These are phyloP conservation scores for Druceiella hillmani DNA, from an alignment of 2,888 invertebrate genomes.

Conservation along the genomic window DNA sequence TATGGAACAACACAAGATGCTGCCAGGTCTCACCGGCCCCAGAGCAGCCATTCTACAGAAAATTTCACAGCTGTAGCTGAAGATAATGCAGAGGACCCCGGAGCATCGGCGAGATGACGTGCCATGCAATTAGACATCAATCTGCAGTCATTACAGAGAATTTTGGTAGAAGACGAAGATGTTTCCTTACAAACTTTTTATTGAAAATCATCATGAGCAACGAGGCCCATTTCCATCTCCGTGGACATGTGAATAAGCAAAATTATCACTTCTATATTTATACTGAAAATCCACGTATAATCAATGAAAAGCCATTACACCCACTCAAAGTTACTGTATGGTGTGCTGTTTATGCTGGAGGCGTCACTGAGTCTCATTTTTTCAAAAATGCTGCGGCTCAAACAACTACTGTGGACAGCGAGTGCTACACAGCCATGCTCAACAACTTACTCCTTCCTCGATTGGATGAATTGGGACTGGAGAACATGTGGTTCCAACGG, in stretches of 20 bases:
- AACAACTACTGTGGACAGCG: too few relatives aligned
- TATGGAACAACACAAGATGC: conserved; percentile 10
- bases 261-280: conserved; percentile 15
- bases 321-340: conserved; percentile 12
- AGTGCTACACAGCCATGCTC: too few relatives aligned
- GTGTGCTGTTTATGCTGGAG: conserved; percentile 7
- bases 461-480: too few relatives aligned
- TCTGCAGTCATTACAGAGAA: neutral
- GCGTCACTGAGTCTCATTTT: conserved; percentile 6
- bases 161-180: conserved; percentile 2
- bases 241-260: conserved; percentile 7
- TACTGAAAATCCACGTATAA: conserved; percentile 16
- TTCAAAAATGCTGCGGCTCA: too few relatives aligned
- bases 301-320: conserved; percentile 17
- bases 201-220: neutral
- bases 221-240: conserved; percentile 1
- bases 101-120: conserved; percentile 13
- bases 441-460: too few relatives aligned
- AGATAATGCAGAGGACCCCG: conserved; percentile 8
- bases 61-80: conserved; percentile 13
- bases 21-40: conserved; percentile 6
- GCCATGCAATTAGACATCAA: conserved; percentile 13
- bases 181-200: neutral
- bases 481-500: too few relatives aligned
- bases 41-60: conserved; percentile 9